phyloP scores from a whole-genome alignment of 2,888 invertebrate species.

The Diaphora mendica region DNA sequence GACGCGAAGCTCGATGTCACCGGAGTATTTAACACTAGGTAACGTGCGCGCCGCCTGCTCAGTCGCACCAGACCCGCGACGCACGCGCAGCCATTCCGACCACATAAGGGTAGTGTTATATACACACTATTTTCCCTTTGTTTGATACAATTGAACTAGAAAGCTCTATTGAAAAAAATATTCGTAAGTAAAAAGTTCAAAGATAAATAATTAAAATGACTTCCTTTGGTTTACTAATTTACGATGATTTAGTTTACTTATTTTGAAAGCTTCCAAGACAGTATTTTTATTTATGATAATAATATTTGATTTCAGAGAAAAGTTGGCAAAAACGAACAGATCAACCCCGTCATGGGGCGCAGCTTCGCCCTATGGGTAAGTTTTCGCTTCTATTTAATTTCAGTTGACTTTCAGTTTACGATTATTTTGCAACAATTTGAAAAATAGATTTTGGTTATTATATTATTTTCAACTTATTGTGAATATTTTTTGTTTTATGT shows the following conservation, averaged over 20 bases:
- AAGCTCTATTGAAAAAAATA: conserved; percentile 26
- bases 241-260: too few species aligned
- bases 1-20: conserved; percentile 74
- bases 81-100: conserved; percentile 63
- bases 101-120: conserved; percentile 50
- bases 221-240: neutral
- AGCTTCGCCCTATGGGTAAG: conserved; percentile 72
- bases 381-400: conserved; percentile 22
- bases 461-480: neutral
- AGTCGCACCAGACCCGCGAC: conserved; percentile 74
- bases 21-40: conserved; percentile 82
- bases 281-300: neutral
- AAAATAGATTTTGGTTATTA: neutral
- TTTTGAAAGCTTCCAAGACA: neutral
- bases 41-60: conserved; percentile 74
- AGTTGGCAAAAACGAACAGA: conserved; percentile 46
- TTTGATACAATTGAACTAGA: conserved; percentile 43
- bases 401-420: neutral
- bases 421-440: neutral
- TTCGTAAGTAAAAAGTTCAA: neutral
- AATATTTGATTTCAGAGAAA: conserved; percentile 56
- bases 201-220: too few species aligned
- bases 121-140: conserved; percentile 36
- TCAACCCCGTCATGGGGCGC: conserved; percentile 79
- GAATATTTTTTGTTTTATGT: neutral